Percentiles rank a stretch among this genome's conserved stretches.
Conservation (phyloP, 1,140 invertebrate species). For the Leptoteleia sp. region DNA sequence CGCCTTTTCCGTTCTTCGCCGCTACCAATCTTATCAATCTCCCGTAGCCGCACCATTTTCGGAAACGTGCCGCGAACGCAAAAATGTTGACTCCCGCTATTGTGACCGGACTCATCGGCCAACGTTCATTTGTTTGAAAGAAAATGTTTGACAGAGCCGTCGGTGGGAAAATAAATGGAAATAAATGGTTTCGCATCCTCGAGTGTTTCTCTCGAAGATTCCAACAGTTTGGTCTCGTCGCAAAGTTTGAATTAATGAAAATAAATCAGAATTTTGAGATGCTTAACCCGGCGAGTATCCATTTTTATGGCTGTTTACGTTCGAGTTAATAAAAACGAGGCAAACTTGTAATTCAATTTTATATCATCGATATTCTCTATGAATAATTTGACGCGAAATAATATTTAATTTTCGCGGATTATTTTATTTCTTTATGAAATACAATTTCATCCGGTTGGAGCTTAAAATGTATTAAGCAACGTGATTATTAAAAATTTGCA, state of each 20-base stretch:
- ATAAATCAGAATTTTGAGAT: conserved; percentile 43
- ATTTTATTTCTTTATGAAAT: too few species aligned
- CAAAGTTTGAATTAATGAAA: conserved; percentile 39
- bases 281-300: conserved; percentile 26
- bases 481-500: too few species aligned
- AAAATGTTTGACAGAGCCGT: conserved; percentile 22
- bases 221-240: conserved; percentile 22
- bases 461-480: too few species aligned
- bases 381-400: too few species aligned
- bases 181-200: conserved; percentile 35
- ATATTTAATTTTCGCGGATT: too few species aligned
- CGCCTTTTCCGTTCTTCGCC: too few species aligned
- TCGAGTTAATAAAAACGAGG: neutral
- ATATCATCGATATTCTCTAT: too few species aligned
- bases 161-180: conserved; percentile 40
- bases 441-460: too few species aligned
- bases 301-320: neutral
- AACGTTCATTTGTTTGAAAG: conserved; percentile 37
- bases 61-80: conserved; percentile 43
- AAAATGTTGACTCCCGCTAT: conserved; percentile 26
- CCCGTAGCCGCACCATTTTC: conserved; percentile 18
- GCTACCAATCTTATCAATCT: conserved; percentile 55
- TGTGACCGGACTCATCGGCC: conserved; percentile 3
- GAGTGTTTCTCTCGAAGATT: conserved; percentile 37
- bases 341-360: neutral